Evolutionary conservation across 2,888 invertebrate genomes (phyloP).

Genomic region (Drosophila anomalipes): DNA sequence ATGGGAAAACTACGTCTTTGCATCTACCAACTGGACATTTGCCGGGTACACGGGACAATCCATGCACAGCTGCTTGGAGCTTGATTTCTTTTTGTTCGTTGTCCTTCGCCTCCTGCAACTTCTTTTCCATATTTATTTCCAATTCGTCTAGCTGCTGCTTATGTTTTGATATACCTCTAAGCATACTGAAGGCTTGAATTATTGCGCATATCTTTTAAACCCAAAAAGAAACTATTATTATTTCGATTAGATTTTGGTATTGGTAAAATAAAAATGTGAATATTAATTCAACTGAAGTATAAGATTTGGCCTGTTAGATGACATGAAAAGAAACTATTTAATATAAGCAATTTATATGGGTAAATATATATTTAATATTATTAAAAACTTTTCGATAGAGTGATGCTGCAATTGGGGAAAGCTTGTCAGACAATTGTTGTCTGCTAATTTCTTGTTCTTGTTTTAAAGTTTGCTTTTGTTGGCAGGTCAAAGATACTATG

Average conservation of each 20-base stretch:
- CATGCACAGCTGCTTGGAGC: neutral
- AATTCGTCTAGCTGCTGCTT: conserved; percentile 14
- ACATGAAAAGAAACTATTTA: neutral
- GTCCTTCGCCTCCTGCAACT: conserved; percentile 27
- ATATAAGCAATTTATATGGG: neutral
- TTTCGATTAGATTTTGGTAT: neutral
- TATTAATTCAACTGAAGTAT: neutral
- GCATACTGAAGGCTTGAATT: conserved; percentile 25
- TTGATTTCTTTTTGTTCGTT: neutral
- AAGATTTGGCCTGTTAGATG: neutral
- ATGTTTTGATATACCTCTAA: neutral
- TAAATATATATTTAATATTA: neutral
- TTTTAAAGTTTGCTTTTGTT: neutral
- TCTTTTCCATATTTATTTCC: conserved; percentile 34
- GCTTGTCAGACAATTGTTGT: neutral
- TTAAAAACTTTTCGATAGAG: neutral
- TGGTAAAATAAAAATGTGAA: neutral
- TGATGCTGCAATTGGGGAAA: neutral
- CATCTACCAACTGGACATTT: conserved; percentile 39
- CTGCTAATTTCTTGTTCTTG: neutral
- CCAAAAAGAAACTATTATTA: neutral
- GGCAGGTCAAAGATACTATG: too few relatives aligned
- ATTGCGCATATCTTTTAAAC: conserved; percentile 1
- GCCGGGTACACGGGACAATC: conserved; percentile 37
- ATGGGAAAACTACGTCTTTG: conserved; percentile 51